Evolutionary conservation across 2,888 invertebrate species (phyloP), one percentile per base, ranked within the genome.

Genomic region (Erebia ligea): DNA sequence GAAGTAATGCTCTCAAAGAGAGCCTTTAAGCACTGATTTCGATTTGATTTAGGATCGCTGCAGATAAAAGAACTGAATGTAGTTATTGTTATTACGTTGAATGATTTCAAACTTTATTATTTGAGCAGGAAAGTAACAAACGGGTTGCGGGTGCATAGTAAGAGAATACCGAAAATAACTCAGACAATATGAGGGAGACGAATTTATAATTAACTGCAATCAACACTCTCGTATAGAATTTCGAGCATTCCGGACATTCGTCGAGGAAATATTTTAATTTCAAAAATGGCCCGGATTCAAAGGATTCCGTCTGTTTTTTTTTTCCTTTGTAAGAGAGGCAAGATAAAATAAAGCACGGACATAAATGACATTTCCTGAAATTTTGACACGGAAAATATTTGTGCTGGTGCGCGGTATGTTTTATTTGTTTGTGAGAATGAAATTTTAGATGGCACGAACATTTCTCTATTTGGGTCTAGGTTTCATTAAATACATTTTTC

Each of bases 171-270:
- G 81, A 85, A 89, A 90, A 91, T 91, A 92, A 88, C 83, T 78
- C 74, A 79, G 84, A 90, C 92, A 90, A 92, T 90, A 84, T 86
- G 86, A 89, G 90, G 90, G 91, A 82, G 90, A 90, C 88, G 89
- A 83, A 88, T 91, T 90, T 92, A 93, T 92, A 93, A 93, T 93
- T 92, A 92, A 92, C 92, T 92, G 92, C 91, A 92, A 93, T 93
- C 92, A 92, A 92, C 91, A 89, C 92, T 91, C 90, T 89, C 90
- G 89, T 90, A 93, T 92, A 90, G 91, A 90, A 92, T 92, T 92
- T 92, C 92, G 82, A 84, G 86, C 84, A 89, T 89, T 85, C 76
- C 74, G 88, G 86, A 91, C 88, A 84, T 77, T 86, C 78, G 76
- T 61, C 76, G 52, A 70, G 76, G 80, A 72, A 86, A 81, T 45